Percentiles rank a stretch among this genome's conserved stretches.
phyloP scores from a whole-genome alignment of 2,113 vertebrate species.

The Craseonycteris thonglongyai region DNA sequence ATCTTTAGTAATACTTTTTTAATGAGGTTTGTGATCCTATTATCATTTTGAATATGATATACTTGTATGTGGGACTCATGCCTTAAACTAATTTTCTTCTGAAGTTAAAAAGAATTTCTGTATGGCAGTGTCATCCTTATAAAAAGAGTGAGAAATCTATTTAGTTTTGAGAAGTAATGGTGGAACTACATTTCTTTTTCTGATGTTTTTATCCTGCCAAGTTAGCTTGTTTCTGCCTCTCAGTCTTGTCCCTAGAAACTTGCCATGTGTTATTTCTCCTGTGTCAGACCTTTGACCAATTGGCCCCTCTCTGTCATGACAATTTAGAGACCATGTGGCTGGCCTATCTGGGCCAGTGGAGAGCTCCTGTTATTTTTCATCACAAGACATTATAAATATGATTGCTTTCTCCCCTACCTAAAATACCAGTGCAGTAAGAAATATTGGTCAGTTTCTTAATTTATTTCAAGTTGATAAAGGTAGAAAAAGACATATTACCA shows the following conservation, averaged over 20 bases:
- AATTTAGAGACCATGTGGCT: slow-evolving; percentile 75
- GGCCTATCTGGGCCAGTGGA: slow-evolving; percentile 69
- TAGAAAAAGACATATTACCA: slow-evolving; percentile 52
- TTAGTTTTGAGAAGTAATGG: slow-evolving; percentile 64
- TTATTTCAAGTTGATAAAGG: neutral
- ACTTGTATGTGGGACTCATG: slow-evolving; percentile 37
- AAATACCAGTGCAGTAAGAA: slow-evolving; percentile 76
- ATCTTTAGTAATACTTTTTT: slow-evolving; percentile 36
- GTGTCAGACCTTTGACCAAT: slow-evolving; percentile 83
- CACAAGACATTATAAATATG: slow-evolving; percentile 71
- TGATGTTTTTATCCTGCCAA: slow-evolving; percentile 58
- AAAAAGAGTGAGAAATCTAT: slow-evolving; percentile 16
- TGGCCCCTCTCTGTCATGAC: slow-evolving; percentile 80
- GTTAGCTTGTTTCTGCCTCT: slow-evolving; percentile 75
- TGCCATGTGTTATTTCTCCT: slow-evolving; percentile 66
- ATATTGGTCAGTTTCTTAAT: slow-evolving; percentile 79
- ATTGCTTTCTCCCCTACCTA: slow-evolving; percentile 65
- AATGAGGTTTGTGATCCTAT: slow-evolving; percentile 36
- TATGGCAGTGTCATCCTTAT: neutral
- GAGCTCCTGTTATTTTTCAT: slow-evolving; percentile 75
- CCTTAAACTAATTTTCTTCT: slow-evolving; percentile 56
- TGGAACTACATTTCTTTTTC: slow-evolving; percentile 49
- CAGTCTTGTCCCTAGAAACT: slow-evolving; percentile 73
- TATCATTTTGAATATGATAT: slow-evolving; percentile 61
- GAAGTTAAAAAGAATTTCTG: slow-evolving; percentile 10